Base-by-base conservation (phyloP, 2,113 vertebrate genomes). In the Megalops atlanticus region DNA sequence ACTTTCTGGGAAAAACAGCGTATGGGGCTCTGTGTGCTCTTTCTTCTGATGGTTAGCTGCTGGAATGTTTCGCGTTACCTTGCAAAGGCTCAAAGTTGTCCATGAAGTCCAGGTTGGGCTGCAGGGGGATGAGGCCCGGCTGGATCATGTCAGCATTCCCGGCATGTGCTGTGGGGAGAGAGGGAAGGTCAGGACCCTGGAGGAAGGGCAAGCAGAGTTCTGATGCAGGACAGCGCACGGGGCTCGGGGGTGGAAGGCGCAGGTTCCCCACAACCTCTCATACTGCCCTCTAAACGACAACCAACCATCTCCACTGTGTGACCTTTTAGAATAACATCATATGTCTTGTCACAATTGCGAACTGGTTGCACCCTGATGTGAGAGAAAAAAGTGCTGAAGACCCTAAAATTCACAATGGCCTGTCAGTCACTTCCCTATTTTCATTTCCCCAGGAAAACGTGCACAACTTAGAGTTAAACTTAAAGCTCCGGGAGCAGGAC, bases 121-220 rank as follows among this genome's bases (percentile, higher is more conserved):
- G 98, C 85, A 99, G 91, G 69, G 97, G 97, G 83, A 96, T 97
- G 81, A 99, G 96, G 54, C 97, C 97, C 0, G 98, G 98, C 91
- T 99, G 98, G 88, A 99, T 99, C 97, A 99, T 98, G 88, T 99
- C 98, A 77, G 98, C 98, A 36, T 99, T 99, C 52, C 96, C 97
- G 84, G 96, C 94, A 83, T 99, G 96, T 58, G 94, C 98, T 99
- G 89, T 52, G 85, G 89, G 84, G 45, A 35, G 33, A 77, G 39
- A 21, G 72, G 43, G 12, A 80, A 43, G 84, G 52, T 72, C 68
- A 79, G 8, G 69, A n/a, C n/a, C n/a, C n/a, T n/a, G n/a, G n/a
- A n/a, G n/a, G n/a, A n/a, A n/a, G n/a, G n/a, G n/a, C n/a, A n/a
- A n/a, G n/a, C n/a, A n/a, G n/a, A n/a, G n/a, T n/a, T n/a, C n/a